These are phyloP conservation scores for Neolamprologus tretocephalus DNA, from an alignment of 2,113 vertebrate species.

Conservation along the genomic window DNA sequence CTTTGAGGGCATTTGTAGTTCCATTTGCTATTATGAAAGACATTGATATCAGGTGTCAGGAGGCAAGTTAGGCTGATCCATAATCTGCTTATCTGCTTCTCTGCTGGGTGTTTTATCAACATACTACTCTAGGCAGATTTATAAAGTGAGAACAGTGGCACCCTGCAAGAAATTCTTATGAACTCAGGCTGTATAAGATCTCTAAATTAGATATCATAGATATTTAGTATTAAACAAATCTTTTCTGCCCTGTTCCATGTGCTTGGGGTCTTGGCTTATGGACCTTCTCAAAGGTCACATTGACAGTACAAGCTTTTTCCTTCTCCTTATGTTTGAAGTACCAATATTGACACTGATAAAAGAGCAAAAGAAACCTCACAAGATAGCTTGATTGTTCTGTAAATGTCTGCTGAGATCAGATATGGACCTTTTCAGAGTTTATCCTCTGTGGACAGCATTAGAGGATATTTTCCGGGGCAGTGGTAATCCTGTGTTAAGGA, in stretches of 20 bases:
- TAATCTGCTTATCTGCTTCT: not conserved
- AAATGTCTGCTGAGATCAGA: not conserved
- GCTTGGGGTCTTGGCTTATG: not conserved
- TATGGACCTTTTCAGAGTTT: not conserved
- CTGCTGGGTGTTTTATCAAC: not conserved
- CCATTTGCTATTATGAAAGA: not conserved
- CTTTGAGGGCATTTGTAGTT: accelerated
- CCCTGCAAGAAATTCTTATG: not conserved
- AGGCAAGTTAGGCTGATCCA: not conserved
- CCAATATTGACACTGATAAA: not conserved
- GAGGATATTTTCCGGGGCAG: not conserved
- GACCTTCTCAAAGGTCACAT: not conserved
- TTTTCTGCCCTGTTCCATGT: accelerated
- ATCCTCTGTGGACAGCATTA: not conserved
- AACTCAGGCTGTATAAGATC: not conserved
- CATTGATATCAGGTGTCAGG: not conserved
- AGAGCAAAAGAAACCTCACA: not conserved
- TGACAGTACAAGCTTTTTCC: not conserved
- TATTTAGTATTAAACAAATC: not conserved
- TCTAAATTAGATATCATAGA: not conserved
- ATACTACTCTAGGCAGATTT: not conserved
- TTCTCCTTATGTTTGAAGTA: not conserved
- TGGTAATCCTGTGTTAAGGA: not conserved
- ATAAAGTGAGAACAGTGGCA: not conserved
- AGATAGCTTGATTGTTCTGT: not conserved